These are phyloP conservation scores for Microcebus tavaratra DNA, from an alignment of 2,113 vertebrate species.

Conservation along the genomic window DNA sequence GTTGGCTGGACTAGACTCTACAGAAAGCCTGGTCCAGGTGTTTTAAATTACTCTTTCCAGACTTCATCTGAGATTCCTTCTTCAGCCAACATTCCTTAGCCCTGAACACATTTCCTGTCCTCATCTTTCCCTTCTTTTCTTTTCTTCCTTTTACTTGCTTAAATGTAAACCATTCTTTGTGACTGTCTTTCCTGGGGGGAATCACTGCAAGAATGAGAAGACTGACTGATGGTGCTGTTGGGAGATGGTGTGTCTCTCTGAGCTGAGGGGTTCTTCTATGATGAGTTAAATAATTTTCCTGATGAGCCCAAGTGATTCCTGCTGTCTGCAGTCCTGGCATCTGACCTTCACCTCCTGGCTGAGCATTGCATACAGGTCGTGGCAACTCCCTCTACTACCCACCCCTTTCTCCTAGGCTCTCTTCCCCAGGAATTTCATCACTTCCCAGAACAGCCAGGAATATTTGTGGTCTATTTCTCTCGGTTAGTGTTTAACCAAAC, in stretches of 20 bases:
- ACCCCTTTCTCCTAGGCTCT: not conserved
- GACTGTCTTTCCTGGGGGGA: not conserved
- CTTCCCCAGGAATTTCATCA: constrained; percentile 48
- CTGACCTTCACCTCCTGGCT: not conserved
- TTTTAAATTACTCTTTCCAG: not conserved
- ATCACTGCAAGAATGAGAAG: not conserved
- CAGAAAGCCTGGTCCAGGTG: not conserved
- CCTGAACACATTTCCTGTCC: not conserved
- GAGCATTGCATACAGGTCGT: not conserved
- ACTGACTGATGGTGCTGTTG: not conserved
- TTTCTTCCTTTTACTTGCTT: not conserved
- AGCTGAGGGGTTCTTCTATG: not conserved
- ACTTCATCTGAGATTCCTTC: not conserved
- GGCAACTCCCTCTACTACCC: not conserved
- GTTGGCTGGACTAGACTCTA: not conserved
- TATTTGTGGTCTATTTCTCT: not conserved
- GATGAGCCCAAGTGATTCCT: not conserved
- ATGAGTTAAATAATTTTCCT: not conserved
- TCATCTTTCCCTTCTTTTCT: not conserved
- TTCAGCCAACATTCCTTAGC: constrained; percentile 21
- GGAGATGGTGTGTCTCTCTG: not conserved
- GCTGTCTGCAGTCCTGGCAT: not conserved
- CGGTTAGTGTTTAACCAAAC: constrained; percentile 66
- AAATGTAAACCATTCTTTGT: not conserved
- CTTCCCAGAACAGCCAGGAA: not conserved